phyloP scores from a whole-genome alignment of 37 sponge, comb jelly and placozoan genomes.

The Dysidea cf. avara region DNA sequence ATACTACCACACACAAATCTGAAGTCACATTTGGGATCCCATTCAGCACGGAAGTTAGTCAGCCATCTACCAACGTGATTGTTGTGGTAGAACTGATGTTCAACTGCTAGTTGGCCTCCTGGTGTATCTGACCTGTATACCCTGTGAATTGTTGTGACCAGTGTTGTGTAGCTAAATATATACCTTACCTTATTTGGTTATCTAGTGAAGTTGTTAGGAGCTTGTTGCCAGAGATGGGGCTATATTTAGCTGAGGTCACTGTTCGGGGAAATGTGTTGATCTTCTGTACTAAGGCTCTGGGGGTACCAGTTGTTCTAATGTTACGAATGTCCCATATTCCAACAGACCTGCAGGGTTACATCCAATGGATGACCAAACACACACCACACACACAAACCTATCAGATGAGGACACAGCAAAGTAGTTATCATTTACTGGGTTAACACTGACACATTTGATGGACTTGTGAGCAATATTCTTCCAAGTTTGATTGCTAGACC shows the following conservation, averaged over 20 bases:
- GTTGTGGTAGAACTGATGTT: neutral
- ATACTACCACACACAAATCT: constrained; percentile 38
- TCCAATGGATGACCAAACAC: neutral
- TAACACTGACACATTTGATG: too few relatives aligned
- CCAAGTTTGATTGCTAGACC: too few relatives aligned
- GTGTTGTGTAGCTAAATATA: neutral
- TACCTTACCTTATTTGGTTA: constrained; percentile 12
- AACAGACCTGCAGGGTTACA: neutral
- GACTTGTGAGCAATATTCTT: too few relatives aligned
- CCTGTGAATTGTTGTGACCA: neutral
- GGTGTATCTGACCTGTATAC: neutral
- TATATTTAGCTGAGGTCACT: constrained; percentile 16
- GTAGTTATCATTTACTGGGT: too few relatives aligned
- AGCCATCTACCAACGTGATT: constrained; percentile 52
- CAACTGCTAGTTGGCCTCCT: neutral
- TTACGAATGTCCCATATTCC: constrained; percentile 5
- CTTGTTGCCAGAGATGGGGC: constrained; percentile 1
- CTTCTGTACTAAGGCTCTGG: too few relatives aligned
- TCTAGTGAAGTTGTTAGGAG: constrained; percentile 14
- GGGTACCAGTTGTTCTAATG: neutral
- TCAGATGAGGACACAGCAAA: too few relatives aligned
- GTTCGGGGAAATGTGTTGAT: neutral
- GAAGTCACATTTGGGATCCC: constrained; percentile 41
- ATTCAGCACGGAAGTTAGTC: constrained; percentile 41
- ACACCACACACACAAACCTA: too few relatives aligned